phyloP scores from a whole-genome alignment of 2,888 invertebrate species.

The Priocnemis perturbator region DNA sequence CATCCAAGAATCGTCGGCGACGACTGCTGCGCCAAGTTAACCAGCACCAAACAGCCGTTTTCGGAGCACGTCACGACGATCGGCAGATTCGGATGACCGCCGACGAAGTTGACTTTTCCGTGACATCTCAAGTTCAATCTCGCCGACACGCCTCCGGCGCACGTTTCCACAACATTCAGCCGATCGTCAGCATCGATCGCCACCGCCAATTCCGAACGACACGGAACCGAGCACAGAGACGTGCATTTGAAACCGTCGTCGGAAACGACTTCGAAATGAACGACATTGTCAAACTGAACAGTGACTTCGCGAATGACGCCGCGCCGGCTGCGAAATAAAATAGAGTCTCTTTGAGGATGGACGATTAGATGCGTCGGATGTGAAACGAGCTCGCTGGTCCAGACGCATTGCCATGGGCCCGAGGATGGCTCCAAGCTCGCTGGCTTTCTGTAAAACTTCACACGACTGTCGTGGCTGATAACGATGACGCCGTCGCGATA shows the following conservation, averaged over 20 bases:
- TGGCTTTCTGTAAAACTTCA: slow-evolving; percentile 63
- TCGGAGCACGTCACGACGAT: slow-evolving; percentile 38
- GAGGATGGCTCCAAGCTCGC: slow-evolving; percentile 17
- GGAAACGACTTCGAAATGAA: slow-evolving; percentile 44
- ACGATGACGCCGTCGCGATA: slow-evolving; percentile 52
- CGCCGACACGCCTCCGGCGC: slow-evolving; percentile 42
- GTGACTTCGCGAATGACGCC: slow-evolving; percentile 58
- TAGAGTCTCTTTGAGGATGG: slow-evolving; percentile 50
- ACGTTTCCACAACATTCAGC: slow-evolving; percentile 51
- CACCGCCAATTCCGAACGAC: slow-evolving; percentile 15
- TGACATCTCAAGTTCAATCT: slow-evolving; percentile 45
- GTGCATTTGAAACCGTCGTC: slow-evolving; percentile 40
- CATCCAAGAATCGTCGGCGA: slow-evolving; percentile 41
- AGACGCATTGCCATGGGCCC: slow-evolving; percentile 49
- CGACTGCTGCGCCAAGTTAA: slow-evolving; percentile 34
- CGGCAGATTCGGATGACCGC: slow-evolving; percentile 23
- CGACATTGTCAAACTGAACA: slow-evolving; percentile 42
- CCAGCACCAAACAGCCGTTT: slow-evolving; percentile 55
- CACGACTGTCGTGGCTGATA: slow-evolving; percentile 44
- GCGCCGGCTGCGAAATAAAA: slow-evolving; percentile 48
- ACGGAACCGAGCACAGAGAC: slow-evolving; percentile 33
- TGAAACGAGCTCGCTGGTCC: slow-evolving; percentile 52
- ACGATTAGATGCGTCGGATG: slow-evolving; percentile 44
- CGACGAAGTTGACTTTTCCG: slow-evolving; percentile 43
- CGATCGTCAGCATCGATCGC: slow-evolving; percentile 45